Base-by-base conservation (phyloP, 1,140 invertebrate species). In the Teleogryllus occipitalis region DNA sequence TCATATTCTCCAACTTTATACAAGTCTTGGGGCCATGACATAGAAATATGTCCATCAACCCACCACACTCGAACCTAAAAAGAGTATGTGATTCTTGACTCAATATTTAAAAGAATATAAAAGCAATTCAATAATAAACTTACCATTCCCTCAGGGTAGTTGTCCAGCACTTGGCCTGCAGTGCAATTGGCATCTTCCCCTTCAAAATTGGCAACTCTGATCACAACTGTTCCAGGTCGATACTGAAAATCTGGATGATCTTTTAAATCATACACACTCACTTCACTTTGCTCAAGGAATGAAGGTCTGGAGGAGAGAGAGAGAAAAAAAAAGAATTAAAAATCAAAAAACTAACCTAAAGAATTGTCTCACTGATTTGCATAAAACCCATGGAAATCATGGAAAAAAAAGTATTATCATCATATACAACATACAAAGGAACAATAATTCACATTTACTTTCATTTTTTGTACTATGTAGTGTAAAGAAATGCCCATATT, bases 171-270 rank as follows among this genome's bases (percentile, higher is more conserved):
- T 86, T 95, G 96, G 81, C 97, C 97, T 79, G 94, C 94, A 54
- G 93, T 93, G 80, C 91, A 93, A 78, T 89, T 88, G n/a, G 89
- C 87, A 84, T 92, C 89, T 82, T 93, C 89, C 74, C 92, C 90
- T 81, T 92, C 90, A 83, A 94, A 93, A 86, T 95, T 95, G 74
- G 93, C 92, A 77, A 97, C 92, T 81, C 95, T 88, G 81, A 97
- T 96, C 27, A 98, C 96, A 81, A 97, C 92, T 22, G 94, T 95
- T 46, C 96, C 96, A 12, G 96, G 96, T 81, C 96, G 90, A 86
- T 96, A 98, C 82, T 96, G 94, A 87, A 96, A 98, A 85, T 97
- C 96, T 7, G 96, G 93, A 89, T 98, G 97, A 87, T 98, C 96
- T 84, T 96, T 96, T 48, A 98, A 88, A 87, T 98, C 97, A 84